Base-by-base conservation (phyloP, 2,888 invertebrate species). In the Metalampra italica region DNA sequence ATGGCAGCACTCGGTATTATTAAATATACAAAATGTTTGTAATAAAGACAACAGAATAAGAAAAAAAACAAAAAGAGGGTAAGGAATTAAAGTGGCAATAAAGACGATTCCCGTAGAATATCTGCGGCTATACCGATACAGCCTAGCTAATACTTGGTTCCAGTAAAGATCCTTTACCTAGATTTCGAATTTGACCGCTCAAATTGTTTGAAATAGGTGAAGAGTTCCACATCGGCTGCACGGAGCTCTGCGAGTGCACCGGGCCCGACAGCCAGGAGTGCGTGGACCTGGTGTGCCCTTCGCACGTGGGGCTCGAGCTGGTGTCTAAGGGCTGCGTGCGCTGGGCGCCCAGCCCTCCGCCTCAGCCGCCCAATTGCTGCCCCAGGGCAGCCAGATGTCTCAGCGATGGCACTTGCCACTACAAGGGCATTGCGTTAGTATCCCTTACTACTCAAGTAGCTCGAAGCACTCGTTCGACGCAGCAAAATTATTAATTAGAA, bases 241-340 rank as follows among this genome's bases (percentile, higher is more conserved):
- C 93, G 9, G 92, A 94, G 44, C 90, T 95, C 12, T 97, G 97
- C 72, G 91, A 93, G 49, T 97, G 97, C 69, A 91, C 91, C 1
- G 91, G 91, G 1, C 87, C 90, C 0, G 94, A 60, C 57, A 81
- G 65, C 29, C 91, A 93, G 0, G 93, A 94, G 56, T 97, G 97
- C 68, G 92, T 93, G 0, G 93, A 94, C 40, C 90, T 97, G 29
- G 93, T 95, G 55, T 97, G 97, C 93, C 97, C 56, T 0, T 94
- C 94, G 0, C 94, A 94, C 62, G 96, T 95, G 53, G 96, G 96
- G 0, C 83, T 96, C n/a, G 96, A 97, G 68, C 92, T 96, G 7
- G 80, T 96, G 42, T 95, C 96, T 66, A 94, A 96, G 0, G 92
- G 94, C 52, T 97, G 97, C 68, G 88, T 97, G 8, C 92, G 94